Evolutionary conservation across 2,113 vertebrate genomes (phyloP).

Genomic region (Pyxicephalus adspersus): DNA sequence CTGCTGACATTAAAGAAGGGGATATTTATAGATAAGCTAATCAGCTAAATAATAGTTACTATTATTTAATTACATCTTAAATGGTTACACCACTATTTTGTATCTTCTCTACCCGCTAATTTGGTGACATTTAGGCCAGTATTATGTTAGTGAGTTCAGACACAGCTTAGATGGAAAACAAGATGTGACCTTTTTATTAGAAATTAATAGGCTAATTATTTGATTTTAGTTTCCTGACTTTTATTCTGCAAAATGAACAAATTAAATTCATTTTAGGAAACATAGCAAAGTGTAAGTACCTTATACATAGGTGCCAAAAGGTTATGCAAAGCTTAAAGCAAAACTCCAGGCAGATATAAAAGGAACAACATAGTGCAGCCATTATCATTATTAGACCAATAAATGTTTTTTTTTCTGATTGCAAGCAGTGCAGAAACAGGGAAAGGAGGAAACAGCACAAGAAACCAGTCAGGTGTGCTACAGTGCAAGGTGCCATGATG

Average conservation of each 20-base stretch:
- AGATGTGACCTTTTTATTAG: slow-evolving; percentile 33
- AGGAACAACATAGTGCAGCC: no score
- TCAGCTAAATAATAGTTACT: slow-evolving; percentile 17
- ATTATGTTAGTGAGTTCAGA: neutral
- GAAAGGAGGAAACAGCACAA: no score
- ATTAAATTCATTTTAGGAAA: neutral
- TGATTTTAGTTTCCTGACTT: neutral
- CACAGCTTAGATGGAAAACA: slow-evolving; percentile 2
- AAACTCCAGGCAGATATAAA: no score
- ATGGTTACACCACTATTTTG: slow-evolving; percentile 8
- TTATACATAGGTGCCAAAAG: no score
- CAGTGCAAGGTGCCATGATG: no score
- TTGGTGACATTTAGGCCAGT: slow-evolving; percentile 21
- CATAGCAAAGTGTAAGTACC: no score
- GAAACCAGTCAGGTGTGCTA: no score
- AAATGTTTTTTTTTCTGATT: no score
- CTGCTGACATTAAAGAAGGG: slow-evolving; percentile 29
- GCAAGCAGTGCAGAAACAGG: no score
- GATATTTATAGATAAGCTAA: slow-evolving; percentile 19
- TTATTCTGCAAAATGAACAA: neutral
- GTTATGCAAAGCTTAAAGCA: no score
- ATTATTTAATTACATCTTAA: slow-evolving; percentile 30
- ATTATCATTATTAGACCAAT: no score
- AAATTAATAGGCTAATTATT: slow-evolving; percentile 21
- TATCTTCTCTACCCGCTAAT: slow-evolving; percentile 19